Evolutionary conservation across 2,113 vertebrate species (phyloP).

Genomic region (Peucedramus taeniatus): DNA sequence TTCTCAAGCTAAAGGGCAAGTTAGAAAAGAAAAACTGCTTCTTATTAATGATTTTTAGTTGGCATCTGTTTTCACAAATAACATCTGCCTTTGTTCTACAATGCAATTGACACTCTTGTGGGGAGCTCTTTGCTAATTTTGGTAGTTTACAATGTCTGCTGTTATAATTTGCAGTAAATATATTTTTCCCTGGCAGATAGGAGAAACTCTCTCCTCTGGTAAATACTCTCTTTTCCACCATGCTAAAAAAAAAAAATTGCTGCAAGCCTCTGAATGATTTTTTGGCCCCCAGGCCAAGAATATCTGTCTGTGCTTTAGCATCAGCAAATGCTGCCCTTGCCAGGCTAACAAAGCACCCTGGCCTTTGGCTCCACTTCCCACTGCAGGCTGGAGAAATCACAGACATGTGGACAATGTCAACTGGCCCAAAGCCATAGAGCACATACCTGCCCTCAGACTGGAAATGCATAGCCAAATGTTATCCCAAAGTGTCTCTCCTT

Average conservation of each 20-base stretch:
- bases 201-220: neutral
- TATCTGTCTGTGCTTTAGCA: neutral
- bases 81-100: neutral
- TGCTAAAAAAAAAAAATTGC: neutral
- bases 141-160: neutral
- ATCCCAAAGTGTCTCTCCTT: fast-evolving
- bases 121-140: neutral
- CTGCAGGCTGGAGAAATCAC: neutral
- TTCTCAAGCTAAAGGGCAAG: neutral
- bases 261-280: neutral
- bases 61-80: neutral
- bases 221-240: neutral
- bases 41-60: neutral
- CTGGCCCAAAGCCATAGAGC: neutral
- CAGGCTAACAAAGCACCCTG: neutral
- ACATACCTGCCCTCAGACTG: fast-evolving
- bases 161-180: neutral
- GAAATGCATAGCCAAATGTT: neutral
- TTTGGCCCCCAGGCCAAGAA: neutral
- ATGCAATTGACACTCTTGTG: neutral
- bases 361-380: neutral
- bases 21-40: neutral
- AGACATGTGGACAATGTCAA: neutral
- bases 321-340: neutral
- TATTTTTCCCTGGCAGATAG: neutral